phyloP scores from a whole-genome alignment of 2,113 vertebrate genomes.

The Vidua macroura region DNA sequence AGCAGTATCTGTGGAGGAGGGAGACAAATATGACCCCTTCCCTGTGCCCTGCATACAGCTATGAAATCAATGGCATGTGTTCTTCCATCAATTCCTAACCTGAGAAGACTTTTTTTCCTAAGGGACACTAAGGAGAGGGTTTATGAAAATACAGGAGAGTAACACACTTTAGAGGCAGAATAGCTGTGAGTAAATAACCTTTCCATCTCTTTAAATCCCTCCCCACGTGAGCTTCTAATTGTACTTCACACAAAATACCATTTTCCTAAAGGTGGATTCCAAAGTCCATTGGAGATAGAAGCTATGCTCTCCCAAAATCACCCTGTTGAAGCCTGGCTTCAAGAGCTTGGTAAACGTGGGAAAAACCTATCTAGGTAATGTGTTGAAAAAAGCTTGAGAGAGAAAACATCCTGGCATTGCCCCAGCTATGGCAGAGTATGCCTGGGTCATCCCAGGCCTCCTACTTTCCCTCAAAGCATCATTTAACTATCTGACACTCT shows the following conservation, averaged over 20 bases:
- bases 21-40: background rate
- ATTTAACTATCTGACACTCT: background rate
- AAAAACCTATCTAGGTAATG: background rate
- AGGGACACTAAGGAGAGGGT: background rate
- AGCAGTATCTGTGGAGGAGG: background rate
- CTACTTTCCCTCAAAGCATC: background rate
- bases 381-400: background rate
- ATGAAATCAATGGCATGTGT: background rate
- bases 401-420: background rate
- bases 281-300: background rate
- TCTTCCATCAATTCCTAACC: background rate
- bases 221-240: background rate
- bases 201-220: background rate
- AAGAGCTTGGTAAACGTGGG: background rate
- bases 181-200: background rate
- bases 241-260: background rate
- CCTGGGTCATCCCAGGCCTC: background rate
- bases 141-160: background rate
- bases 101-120: background rate
- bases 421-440: background rate
- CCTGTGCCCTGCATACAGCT: background rate
- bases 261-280: background rate
- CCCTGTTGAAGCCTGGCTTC: background rate
- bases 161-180: background rate
- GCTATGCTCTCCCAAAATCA: background rate